Evolutionary conservation across 2,888 invertebrate genomes (phyloP).

Genomic region (Oasisia sp.): DNA sequence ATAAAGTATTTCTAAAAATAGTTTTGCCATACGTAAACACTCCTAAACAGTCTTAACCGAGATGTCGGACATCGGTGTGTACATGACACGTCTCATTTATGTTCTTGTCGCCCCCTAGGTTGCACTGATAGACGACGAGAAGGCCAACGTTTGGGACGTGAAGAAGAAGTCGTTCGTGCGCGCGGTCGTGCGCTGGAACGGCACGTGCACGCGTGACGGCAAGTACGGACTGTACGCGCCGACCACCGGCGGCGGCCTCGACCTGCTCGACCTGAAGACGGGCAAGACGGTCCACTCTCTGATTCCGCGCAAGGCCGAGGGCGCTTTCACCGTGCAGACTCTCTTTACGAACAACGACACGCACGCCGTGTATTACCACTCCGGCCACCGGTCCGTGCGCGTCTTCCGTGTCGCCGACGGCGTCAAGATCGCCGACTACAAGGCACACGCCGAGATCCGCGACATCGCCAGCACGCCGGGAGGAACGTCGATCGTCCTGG

Average conservation of each 20-base stretch:
- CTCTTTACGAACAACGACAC: constrained; percentile 93
- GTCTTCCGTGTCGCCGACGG: constrained; percentile 92
- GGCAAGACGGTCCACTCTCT: constrained; percentile 89
- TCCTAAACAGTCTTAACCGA: too few relatives aligned
- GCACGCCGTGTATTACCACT: constrained; percentile 96
- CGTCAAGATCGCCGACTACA: constrained; percentile 87
- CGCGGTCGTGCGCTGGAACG: constrained; percentile 88
- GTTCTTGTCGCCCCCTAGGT: constrained; percentile 68
- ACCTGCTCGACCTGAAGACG: constrained; percentile 82
- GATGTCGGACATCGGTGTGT: too few relatives aligned
- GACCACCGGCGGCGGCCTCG: constrained; percentile 84
- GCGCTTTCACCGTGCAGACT: constrained; percentile 91
- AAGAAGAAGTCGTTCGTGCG: constrained; percentile 83
- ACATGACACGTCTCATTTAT: too few relatives aligned
- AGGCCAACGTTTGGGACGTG: constrained; percentile 86
- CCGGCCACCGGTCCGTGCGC: constrained; percentile 91
- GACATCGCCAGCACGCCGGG: constrained; percentile 46
- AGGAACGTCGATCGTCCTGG: not conserved
- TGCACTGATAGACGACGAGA: constrained; percentile 89
- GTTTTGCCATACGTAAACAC: too few relatives aligned
- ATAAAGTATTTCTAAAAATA: too few relatives aligned
- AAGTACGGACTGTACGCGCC: constrained; percentile 94
- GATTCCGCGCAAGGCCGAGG: constrained; percentile 90
- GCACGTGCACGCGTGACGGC: constrained; percentile 70
- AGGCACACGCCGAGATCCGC: constrained; percentile 61